Evolutionary conservation across 2,888 invertebrate genomes (phyloP).

Genomic region (Caenorhabditis sinica): DNA sequence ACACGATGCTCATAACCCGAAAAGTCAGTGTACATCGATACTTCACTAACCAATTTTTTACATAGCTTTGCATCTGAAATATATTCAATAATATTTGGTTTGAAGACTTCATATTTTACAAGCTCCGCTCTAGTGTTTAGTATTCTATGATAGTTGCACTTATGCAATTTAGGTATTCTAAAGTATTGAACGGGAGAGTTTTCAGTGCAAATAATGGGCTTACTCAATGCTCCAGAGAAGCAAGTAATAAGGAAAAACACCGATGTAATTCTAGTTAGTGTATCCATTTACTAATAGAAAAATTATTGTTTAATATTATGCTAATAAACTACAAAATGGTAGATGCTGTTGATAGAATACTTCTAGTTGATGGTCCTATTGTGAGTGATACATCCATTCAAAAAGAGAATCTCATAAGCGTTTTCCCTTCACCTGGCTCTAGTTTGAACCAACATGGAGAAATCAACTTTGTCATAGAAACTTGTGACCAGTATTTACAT

Average conservation of each 20-base stretch:
- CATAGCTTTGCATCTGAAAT: slow-evolving; percentile 64
- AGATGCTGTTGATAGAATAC: slow-evolving; percentile 56
- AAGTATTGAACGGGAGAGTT: slow-evolving; percentile 68
- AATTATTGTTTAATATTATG: not conserved
- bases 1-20: slow-evolving; percentile 70
- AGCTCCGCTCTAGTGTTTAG: slow-evolving; percentile 53
- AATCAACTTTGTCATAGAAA: slow-evolving; percentile 65
- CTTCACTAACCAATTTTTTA: slow-evolving; percentile 63
- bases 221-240: not conserved
- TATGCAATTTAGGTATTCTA: slow-evolving; percentile 65
- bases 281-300: slow-evolving; percentile 44
- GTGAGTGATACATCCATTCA: slow-evolving; percentile 35
- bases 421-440: slow-evolving; percentile 44
- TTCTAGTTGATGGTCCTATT: slow-evolving; percentile 48
- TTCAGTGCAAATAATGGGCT: slow-evolving; percentile 23
- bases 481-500: slow-evolving; percentile 55
- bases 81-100: slow-evolving; percentile 66
- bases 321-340: slow-evolving; percentile 54
- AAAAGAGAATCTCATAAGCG: slow-evolving; percentile 50
- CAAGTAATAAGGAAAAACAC: not conserved
- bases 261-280: not conserved
- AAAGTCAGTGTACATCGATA: slow-evolving; percentile 71
- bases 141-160: slow-evolving; percentile 63
- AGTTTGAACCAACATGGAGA: slow-evolving; percentile 54
- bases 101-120: slow-evolving; percentile 67